Evolutionary conservation across 2,888 invertebrate species (phyloP), one percentile per base, ranked within the genome.

Genomic region (Conus canariensis): DNA sequence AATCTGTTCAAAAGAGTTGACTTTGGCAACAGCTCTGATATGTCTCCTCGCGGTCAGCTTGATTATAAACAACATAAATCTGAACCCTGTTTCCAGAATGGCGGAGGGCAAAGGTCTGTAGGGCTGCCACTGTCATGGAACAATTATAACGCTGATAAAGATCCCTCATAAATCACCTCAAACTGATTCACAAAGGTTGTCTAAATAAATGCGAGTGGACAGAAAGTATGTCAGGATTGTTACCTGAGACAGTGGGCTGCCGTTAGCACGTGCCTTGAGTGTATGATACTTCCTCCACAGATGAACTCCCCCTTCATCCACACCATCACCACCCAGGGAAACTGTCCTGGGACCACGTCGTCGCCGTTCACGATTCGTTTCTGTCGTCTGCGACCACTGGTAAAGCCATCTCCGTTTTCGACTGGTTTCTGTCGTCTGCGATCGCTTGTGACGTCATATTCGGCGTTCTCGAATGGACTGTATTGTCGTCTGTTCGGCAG

Each of bases 301-400:
- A 22, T 9, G 45, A 86, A 86, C 30, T 30, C 12, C 19, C 86
- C 86, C 25, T 64, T 14, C 30, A 30, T 30, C 86, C 64, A 45
- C 6, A 86, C 86, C 86, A 86, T 86, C 64, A 86, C 86, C 64
- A 86, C 64, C 86, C 86, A 86, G 19, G 86, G 86, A n/a, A 30
- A 64, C 86, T 64, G 86, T 7, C 64, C 64, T 6, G 59, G 4
- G 9, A 6, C 14, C 14, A 59, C 64, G 25, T 86, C 86, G 14
- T 25, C 60, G 19, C 86, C 86, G n/a, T 60, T n/a, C 86, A 86
- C 86, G 16, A 86, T 67, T 14, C 86, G 86, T 19, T 64, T 86
- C 16, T 86, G 67, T 25, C 86, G 86, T 64, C 86, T 60, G 64
- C 14, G 30, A 14, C 77, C 12, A 22, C 77, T 30, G 5, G 25